Percentiles rank a stretch among this genome's conserved stretches.
Evolutionary conservation across 2,888 invertebrate species (phyloP).

Genomic region (Cosmorhoe ocellata): DNA sequence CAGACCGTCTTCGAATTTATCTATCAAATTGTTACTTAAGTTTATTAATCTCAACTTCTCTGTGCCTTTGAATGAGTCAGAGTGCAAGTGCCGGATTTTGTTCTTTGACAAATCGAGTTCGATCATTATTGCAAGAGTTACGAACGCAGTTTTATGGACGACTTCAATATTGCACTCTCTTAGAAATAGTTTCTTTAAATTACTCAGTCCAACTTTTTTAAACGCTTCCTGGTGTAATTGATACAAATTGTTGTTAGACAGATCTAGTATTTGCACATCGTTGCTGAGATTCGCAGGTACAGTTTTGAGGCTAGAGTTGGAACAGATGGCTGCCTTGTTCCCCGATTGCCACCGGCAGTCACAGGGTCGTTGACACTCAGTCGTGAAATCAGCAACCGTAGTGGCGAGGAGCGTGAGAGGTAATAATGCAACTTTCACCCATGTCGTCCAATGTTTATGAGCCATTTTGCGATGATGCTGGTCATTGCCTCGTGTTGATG

Average conservation of each 20-base stretch:
- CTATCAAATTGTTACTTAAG: conserved; percentile 89
- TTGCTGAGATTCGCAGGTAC: conserved; percentile 89
- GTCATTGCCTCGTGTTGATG: conserved; percentile 74
- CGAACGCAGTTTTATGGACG: conserved; percentile 88
- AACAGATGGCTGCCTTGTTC: conserved; percentile 92
- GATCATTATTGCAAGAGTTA: conserved; percentile 88
- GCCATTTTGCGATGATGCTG: conserved; percentile 74
- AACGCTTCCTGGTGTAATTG: conserved; percentile 87
- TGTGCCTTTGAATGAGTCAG: conserved; percentile 88
- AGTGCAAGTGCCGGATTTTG: conserved; percentile 84
- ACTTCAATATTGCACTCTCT: conserved; percentile 87
- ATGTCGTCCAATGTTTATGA: conserved; percentile 75
- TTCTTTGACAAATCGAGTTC: conserved; percentile 92
- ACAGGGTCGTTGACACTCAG: conserved; percentile 87
- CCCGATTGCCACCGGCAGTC: conserved; percentile 94
- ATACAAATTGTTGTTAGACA: conserved; percentile 86
- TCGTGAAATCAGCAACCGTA: conserved; percentile 80
- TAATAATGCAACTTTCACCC: conserved; percentile 68
- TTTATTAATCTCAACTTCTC: conserved; percentile 87
- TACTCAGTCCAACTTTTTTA: conserved; percentile 86
- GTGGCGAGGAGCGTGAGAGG: conserved; percentile 58
- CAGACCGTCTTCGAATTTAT: conserved; percentile 87
- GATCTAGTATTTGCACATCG: conserved; percentile 87
- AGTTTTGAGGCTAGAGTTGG: conserved; percentile 83
- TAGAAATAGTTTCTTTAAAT: conserved; percentile 91